These are phyloP conservation scores for Heliocidaris erythrogramma DNA, from an alignment of 35 echinoderm and acorn worm genomes.

Conservation along the genomic window DNA sequence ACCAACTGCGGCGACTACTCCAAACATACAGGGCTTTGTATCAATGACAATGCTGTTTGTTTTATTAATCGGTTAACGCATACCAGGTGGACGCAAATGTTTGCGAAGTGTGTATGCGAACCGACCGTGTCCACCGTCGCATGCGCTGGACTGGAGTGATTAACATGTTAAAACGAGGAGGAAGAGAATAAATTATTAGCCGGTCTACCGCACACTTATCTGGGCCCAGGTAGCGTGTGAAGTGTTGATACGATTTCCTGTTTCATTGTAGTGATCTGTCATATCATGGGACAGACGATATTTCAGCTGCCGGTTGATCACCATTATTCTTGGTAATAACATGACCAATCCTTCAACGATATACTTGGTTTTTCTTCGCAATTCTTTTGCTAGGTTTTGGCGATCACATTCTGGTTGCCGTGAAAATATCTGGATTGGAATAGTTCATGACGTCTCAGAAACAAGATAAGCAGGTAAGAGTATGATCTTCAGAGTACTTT, in stretches of 20 bases:
- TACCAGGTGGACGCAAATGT: neutral
- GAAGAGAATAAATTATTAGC: neutral
- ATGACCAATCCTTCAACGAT: neutral
- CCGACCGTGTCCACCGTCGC: no score
- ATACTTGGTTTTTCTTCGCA: neutral
- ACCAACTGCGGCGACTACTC: neutral
- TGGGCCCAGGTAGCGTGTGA: neutral
- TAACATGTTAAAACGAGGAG: neutral
- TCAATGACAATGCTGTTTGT: neutral
- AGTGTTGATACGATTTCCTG: neutral
- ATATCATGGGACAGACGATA: neutral
- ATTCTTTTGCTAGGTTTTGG: no score
- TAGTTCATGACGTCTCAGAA: no score
- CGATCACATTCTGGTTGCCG: no score
- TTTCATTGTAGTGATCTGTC: neutral
- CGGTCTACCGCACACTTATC: neutral
- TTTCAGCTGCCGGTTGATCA: neutral
- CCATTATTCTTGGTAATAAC: neutral
- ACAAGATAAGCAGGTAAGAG: no score
- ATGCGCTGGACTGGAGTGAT: neutral
- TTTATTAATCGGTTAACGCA: neutral
- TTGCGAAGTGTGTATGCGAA: neutral
- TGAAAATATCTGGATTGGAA: no score
- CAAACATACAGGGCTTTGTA: neutral
- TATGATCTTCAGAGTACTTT: no score